A percentile compares a stretch with the other conserved stretches of the same genome.
phyloP scores from a whole-genome alignment of 2,888 invertebrate genomes.

The Peribatodes rhomboidaria region DNA sequence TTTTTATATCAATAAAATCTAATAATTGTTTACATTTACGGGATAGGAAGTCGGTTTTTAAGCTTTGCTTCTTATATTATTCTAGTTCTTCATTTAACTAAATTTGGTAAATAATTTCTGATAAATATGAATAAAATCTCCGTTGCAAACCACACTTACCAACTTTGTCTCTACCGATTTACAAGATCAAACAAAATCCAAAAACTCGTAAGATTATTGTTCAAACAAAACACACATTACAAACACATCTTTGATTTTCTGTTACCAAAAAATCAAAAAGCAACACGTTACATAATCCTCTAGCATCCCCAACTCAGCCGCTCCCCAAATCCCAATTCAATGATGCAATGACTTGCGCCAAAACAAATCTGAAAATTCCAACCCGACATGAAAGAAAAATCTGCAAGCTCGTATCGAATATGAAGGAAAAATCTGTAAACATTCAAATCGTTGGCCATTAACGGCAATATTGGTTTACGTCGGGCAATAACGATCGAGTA shows the following conservation, averaged over 20 bases:
- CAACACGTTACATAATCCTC: slow-evolving; percentile 15
- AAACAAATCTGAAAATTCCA: slow-evolving; percentile 47
- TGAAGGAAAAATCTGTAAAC: slow-evolving; percentile 62
- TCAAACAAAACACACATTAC: background rate
- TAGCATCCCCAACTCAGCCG: slow-evolving; percentile 20
- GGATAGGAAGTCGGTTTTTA: too few relatives aligned
- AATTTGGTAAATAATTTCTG: too few relatives aligned
- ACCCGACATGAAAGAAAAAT: slow-evolving; percentile 55
- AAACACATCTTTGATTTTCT: background rate
- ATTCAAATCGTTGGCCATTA: slow-evolving; percentile 70
- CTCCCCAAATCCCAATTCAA: slow-evolving; percentile 41
- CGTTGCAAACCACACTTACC: too few relatives aligned
- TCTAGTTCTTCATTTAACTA: too few relatives aligned
- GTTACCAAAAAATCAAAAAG: background rate
- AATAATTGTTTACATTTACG: too few relatives aligned
- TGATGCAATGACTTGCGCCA: slow-evolving; percentile 49
- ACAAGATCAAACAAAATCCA: background rate
- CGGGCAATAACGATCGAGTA: slow-evolving; percentile 63
- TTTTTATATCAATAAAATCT: too few relatives aligned
- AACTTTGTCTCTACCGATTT: background rate
- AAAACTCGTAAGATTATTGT: background rate
- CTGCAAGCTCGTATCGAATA: slow-evolving; percentile 53
- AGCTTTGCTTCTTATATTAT: too few relatives aligned
- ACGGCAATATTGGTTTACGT: slow-evolving; percentile 67
- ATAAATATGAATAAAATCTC: too few relatives aligned